Evolutionary conservation across 1,140 invertebrate species (phyloP), one percentile per base, ranked within the genome.

Genomic region (Cydia splendana): DNA sequence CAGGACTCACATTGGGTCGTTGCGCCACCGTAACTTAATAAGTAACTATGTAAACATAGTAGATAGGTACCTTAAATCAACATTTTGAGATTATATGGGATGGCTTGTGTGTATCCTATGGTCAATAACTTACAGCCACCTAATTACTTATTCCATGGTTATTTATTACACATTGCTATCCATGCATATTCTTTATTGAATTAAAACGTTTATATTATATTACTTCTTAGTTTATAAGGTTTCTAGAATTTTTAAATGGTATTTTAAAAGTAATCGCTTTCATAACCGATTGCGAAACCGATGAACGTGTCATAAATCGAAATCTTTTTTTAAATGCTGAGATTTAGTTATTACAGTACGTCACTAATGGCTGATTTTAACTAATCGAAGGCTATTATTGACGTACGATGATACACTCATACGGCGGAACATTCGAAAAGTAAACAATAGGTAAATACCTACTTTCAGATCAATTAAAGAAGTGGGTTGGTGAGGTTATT

Each of bases 331-430:
- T 62, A 62, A 62, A 62, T 62, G 57, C 57, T 62, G 57, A 62
- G 18, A 62, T 62, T 1, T 62, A 62, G 24, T 62, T 62, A 62
- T 24, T 18, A 57, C n/a, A 57, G 53, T 57, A 18, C 15, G 53
- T 57, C 53, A 18, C 57, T 62, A 62, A 62, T 62, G 10, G 57
- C 18, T 10, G 18, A 62, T 62, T 57, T 62, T 5, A 62, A 62
- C 20, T 20, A 62, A 62, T 62, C 57, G 57, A 62, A 62, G 18
- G 57, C 20, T 62, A 24, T 62, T 62, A 62, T 9, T 62, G 57
- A 62, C 57, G 57, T 62, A 62, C n/a, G 51, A 53, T 53, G 51
- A 53, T 53, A 7, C 51, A 18, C 45, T 48, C 45, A 53, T 3
- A 24, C 18, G 18, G n/a, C 57, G 57, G 7, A 12, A 24, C 1